phyloP scores from a whole-genome alignment of 2,888 invertebrate species.

The Gonocerus acuteangulatus region DNA sequence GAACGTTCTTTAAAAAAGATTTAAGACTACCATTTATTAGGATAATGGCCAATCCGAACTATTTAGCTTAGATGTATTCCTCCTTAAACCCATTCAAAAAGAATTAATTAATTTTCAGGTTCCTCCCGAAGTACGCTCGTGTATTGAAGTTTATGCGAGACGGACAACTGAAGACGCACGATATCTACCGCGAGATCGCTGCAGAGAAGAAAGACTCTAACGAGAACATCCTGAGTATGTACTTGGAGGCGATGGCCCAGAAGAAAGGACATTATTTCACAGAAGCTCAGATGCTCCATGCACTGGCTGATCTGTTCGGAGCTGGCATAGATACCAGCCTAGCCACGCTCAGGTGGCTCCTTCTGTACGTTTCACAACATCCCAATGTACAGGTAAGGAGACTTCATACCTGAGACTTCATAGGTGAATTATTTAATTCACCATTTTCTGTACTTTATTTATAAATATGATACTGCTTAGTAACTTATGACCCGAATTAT shows the following conservation, averaged over 20 bases:
- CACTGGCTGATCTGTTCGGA: slow-evolving; percentile 75
- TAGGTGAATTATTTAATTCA: neutral
- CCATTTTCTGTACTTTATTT: neutral
- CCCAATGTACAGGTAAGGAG: slow-evolving; percentile 54
- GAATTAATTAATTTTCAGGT: too few relatives aligned
- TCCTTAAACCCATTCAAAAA: too few relatives aligned
- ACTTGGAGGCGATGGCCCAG: slow-evolving; percentile 30
- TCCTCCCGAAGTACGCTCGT: slow-evolving; percentile 51
- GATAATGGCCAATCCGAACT: too few relatives aligned
- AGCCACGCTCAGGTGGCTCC: slow-evolving; percentile 71
- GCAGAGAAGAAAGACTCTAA: slow-evolving; percentile 47
- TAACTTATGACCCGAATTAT: too few relatives aligned
- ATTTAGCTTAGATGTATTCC: too few relatives aligned
- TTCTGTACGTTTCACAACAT: slow-evolving; percentile 66
- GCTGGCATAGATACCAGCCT: slow-evolving; percentile 79
- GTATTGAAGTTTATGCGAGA: slow-evolving; percentile 58
- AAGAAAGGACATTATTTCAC: slow-evolving; percentile 49
- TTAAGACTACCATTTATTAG: too few relatives aligned
- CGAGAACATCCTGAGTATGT: slow-evolving; percentile 30
- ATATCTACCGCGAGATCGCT: slow-evolving; percentile 61
- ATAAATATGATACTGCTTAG: too few relatives aligned
- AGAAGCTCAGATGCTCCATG: slow-evolving; percentile 61
- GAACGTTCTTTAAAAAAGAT: too few relatives aligned
- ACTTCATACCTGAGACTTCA: neutral
- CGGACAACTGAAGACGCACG: slow-evolving; percentile 65